A percentile compares a stretch with the other conserved stretches of the same genome.
phyloP scores from a whole-genome alignment of 2,888 invertebrate species.

The Acleris emargana region DNA sequence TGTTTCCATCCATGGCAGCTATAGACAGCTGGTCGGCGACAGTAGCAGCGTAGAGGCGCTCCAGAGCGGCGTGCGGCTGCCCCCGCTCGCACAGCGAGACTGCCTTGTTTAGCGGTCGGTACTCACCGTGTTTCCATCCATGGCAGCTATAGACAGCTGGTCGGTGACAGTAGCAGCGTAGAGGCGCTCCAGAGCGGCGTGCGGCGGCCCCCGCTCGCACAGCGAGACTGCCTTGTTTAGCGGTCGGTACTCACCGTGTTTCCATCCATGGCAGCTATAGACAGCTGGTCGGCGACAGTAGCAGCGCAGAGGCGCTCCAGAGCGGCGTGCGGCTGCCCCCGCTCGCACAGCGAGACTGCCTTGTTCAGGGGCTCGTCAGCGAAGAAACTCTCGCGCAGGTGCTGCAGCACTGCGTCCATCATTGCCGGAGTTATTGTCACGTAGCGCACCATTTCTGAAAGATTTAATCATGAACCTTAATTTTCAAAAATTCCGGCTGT shows the following conservation, averaged over 20 bases:
- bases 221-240: slow-evolving; percentile 90
- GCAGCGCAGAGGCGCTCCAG: slow-evolving; percentile 88
- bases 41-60: slow-evolving; percentile 88
- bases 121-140: slow-evolving; percentile 85
- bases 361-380: slow-evolving; percentile 93
- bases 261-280: slow-evolving; percentile 86
- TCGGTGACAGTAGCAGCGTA: slow-evolving; percentile 88
- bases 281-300: slow-evolving; percentile 90
- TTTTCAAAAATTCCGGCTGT: no score
- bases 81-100: slow-evolving; percentile 89
- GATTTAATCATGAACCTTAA: no score
- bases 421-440: slow-evolving; percentile 65
- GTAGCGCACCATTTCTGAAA: slow-evolving; percentile 60
- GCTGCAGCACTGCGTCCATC: slow-evolving; percentile 86
- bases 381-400: slow-evolving; percentile 90
- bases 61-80: slow-evolving; percentile 87
- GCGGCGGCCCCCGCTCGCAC: slow-evolving; percentile 82
- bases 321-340: slow-evolving; percentile 88
- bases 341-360: slow-evolving; percentile 88
- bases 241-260: slow-evolving; percentile 85
- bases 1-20: slow-evolving; percentile 86
- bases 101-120: slow-evolving; percentile 88
- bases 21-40: slow-evolving; percentile 89
- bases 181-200: slow-evolving; percentile 84
- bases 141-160: slow-evolving; percentile 88